Evolutionary conservation across 2,888 invertebrate genomes (phyloP).

Genomic region (Mylabris sibirica): DNA sequence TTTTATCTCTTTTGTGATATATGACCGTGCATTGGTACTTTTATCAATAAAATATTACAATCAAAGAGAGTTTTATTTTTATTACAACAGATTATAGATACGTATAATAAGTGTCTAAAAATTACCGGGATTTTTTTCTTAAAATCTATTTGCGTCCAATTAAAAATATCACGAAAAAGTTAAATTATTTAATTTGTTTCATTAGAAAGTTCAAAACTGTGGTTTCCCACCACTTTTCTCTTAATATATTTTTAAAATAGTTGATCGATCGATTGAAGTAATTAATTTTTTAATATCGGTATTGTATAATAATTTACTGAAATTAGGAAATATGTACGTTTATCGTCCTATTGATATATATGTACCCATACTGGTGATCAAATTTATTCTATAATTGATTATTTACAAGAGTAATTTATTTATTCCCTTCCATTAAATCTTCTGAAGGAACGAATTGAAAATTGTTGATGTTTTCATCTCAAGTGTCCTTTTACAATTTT

Average conservation of each 20-base stretch:
- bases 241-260: no score
- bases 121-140: background rate
- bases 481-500: background rate
- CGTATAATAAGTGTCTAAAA: no score
- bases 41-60: background rate
- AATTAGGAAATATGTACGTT: constrained; percentile 27
- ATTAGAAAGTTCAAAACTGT: no score
- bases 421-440: constrained; percentile 33
- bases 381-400: constrained; percentile 28
- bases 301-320: constrained; percentile 3
- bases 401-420: constrained; percentile 33
- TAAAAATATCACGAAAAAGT: no score
- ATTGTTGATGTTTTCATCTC: constrained; percentile 29
- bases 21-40: background rate
- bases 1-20: background rate
- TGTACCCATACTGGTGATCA: constrained; percentile 18
- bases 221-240: no score
- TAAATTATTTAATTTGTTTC: no score
- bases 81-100: no score
- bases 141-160: no score
- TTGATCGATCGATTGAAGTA: no score
- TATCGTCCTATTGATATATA: constrained; percentile 18
- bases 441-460: background rate
- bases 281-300: no score
- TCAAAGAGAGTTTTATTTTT: no score